Evolutionary conservation across 2,888 invertebrate species (phyloP).

Genomic region (Eristalis arbustorum): DNA sequence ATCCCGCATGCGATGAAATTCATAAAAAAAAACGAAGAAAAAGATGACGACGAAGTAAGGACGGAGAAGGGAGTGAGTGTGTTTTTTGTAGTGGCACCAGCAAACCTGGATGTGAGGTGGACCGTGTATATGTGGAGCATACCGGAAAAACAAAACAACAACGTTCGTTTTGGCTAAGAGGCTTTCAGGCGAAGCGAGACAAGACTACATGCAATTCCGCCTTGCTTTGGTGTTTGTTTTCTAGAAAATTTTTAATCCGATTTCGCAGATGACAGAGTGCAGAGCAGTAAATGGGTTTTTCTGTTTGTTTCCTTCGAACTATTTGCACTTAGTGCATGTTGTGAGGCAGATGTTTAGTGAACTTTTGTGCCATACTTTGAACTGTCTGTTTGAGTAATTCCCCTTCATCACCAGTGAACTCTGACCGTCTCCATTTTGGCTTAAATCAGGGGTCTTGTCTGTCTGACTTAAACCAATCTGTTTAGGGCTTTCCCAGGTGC

Average conservation of each 20-base stretch:
- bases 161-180: slow-evolving; percentile 54
- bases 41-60: not conserved
- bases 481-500: too few species aligned
- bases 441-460: too few species aligned
- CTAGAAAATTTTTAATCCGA: slow-evolving; percentile 60
- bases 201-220: slow-evolving; percentile 60
- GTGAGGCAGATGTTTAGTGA: not conserved
- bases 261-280: slow-evolving; percentile 59
- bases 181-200: slow-evolving; percentile 39
- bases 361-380: not conserved
- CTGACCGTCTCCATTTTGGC: not conserved
- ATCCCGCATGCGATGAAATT: slow-evolving; percentile 57
- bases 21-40: slow-evolving; percentile 28
- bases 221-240: slow-evolving; percentile 5
- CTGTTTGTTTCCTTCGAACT: not conserved
- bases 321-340: not conserved
- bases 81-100: not conserved
- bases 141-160: slow-evolving; percentile 62
- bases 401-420: not conserved
- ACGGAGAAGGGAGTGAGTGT: not conserved
- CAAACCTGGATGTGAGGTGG: slow-evolving; percentile 64
- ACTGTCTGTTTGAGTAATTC: not conserved
- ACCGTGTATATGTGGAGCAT: slow-evolving; percentile 66
- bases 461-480: too few species aligned
- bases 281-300: not conserved